Conservation (phyloP, 1,140 invertebrate genomes). For the Heliconius hermathena region DNA sequence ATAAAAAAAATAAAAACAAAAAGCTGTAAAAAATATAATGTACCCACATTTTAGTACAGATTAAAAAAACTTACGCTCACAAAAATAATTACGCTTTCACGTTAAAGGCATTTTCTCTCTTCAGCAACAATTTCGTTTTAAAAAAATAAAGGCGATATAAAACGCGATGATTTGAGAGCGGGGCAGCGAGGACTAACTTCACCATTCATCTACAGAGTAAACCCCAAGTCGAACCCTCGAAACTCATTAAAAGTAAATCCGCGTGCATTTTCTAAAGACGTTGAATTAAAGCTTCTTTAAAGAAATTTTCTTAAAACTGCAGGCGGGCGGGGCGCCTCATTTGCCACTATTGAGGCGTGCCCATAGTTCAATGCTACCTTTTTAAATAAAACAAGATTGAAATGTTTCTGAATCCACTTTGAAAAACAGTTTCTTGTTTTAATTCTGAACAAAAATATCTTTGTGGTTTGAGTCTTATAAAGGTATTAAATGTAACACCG, state of each 20-base stretch:
- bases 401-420: constrained; percentile 51
- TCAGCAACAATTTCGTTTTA: constrained; percentile 28
- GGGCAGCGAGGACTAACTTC: constrained; percentile 52
- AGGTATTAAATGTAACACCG: constrained; percentile 25
- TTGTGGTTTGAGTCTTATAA: constrained; percentile 27
- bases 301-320: constrained; percentile 78
- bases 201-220: constrained; percentile 74
- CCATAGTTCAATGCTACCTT: constrained; percentile 62
- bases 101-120: constrained; percentile 15
- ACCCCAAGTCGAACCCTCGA: constrained; percentile 74
- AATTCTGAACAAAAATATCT: constrained; percentile 16
- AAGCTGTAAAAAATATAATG: constrained; percentile 15
- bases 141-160: constrained; percentile 37
- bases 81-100: constrained; percentile 17
- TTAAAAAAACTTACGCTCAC: constrained; percentile 17
- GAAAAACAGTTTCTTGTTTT: constrained; percentile 36
- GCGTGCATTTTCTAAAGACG: constrained; percentile 77
- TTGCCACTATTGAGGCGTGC: constrained; percentile 74
- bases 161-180: constrained; percentile 44
- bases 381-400: constrained; percentile 42
- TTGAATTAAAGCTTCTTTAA: constrained; percentile 75
- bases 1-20: background rate
- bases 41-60: constrained; percentile 11
- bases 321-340: constrained; percentile 71
- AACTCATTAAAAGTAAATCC: constrained; percentile 81